Conservation (phyloP, 2,113 vertebrate genomes). For the Egretta garzetta region DNA sequence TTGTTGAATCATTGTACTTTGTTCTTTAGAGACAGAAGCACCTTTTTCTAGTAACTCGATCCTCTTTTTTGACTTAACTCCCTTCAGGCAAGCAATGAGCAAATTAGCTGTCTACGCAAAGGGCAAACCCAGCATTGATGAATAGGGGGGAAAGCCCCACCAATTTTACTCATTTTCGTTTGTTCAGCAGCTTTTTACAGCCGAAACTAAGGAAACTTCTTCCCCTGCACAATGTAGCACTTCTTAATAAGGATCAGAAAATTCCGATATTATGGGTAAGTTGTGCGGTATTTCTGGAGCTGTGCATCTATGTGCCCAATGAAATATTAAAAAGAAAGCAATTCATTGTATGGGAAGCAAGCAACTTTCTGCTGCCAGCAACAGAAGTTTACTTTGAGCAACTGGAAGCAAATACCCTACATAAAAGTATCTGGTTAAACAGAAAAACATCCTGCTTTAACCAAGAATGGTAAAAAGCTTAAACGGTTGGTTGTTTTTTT, state of each 20-base stretch:
- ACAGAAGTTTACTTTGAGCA: constrained; percentile 41
- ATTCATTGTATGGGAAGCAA: constrained; percentile 54
- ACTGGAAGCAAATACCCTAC: constrained; percentile 18
- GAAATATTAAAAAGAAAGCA: constrained; percentile 51
- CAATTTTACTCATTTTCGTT: constrained; percentile 59
- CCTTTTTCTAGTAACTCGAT: constrained; percentile 45
- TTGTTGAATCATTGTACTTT: constrained; percentile 33
- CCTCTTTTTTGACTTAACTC: constrained; percentile 51
- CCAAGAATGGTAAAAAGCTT: neutral
- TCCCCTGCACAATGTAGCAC: neutral
- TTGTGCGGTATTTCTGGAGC: constrained; percentile 6
- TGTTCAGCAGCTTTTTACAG: constrained; percentile 20
- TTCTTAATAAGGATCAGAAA: constrained; percentile 41
- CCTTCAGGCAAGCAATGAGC: constrained; percentile 38
- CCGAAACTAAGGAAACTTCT: constrained; percentile 21
- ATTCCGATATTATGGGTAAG: neutral
- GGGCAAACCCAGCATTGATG: constrained; percentile 51
- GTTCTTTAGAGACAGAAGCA: constrained; percentile 57
- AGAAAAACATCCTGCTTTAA: constrained; percentile 37
- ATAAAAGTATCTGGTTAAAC: constrained; percentile 36
- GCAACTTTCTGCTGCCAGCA: constrained; percentile 16
- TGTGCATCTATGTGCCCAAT: neutral
- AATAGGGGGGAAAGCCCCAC: neutral
- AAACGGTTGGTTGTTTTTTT: neutral
- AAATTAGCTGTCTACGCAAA: constrained; percentile 60